Evolutionary conservation across 53 echinoderm and acorn worm genomes (phyloP).

Genomic region (Glandiceps talaboti): DNA sequence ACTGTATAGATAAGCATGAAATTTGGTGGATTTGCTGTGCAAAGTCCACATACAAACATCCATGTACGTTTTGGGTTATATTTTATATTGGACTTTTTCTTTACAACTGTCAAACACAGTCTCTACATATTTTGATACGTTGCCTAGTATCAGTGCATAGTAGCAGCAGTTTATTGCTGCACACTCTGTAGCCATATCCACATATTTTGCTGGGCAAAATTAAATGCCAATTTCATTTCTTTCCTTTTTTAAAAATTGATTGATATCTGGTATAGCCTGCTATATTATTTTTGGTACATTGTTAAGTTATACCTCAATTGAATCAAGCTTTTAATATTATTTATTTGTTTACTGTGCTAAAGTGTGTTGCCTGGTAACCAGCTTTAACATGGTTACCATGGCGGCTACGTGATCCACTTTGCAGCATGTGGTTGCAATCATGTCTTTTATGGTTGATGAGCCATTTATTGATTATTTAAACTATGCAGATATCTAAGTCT

Average conservation of each 20-base stretch:
- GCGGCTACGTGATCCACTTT: too few species aligned
- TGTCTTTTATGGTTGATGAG: too few species aligned
- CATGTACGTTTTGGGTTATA: neutral
- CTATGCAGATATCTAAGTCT: neutral
- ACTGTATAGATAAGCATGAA: neutral
- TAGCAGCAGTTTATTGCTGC: neutral
- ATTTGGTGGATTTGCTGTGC: neutral
- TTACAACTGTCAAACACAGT: neutral
- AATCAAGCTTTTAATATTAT: too few species aligned
- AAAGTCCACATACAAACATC: neutral
- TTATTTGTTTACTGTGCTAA: too few species aligned
- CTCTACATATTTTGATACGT: neutral
- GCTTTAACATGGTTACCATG: too few species aligned
- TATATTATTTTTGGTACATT: too few species aligned
- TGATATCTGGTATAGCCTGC: neutral
- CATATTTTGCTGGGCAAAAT: neutral
- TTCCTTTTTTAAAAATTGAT: too few species aligned
- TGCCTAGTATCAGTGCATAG: neutral
- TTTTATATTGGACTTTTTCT: neutral
- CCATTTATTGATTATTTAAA: too few species aligned
- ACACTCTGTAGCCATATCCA: neutral
- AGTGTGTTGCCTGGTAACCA: too few species aligned
- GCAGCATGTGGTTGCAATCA: too few species aligned
- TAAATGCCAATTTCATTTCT: too few species aligned
- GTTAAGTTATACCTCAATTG: neutral